Conservation (phyloP, 2,113 vertebrate species). For the Sturnus vulgaris region DNA sequence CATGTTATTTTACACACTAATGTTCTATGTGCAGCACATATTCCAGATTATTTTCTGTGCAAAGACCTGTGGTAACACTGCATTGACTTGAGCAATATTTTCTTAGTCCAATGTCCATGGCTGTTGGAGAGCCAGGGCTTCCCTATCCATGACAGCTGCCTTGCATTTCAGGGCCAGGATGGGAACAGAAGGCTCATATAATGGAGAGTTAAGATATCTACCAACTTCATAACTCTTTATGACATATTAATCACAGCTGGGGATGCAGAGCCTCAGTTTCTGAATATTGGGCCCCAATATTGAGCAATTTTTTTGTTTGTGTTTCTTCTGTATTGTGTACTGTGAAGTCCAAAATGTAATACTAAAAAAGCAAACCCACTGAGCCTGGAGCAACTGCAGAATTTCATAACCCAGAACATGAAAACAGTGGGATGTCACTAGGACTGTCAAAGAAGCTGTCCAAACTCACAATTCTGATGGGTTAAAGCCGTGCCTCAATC, state of each 20-base stretch:
- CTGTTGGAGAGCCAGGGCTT: not conserved
- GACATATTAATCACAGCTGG: not conserved
- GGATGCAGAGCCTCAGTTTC: not conserved
- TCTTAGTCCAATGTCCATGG: not conserved
- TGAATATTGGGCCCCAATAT: not conserved
- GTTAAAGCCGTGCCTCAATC: not conserved
- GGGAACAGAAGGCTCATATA: not conserved
- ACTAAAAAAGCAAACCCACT: not conserved
- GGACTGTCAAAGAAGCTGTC: conserved; percentile 11
- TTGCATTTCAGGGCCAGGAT: not conserved
- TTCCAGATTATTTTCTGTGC: not conserved
- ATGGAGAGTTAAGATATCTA: not conserved
- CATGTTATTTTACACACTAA: not conserved
- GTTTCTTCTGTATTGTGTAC: not conserved
- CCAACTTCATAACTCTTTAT: not conserved
- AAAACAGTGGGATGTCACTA: not conserved
- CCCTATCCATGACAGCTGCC: not conserved
- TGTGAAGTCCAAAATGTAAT: not conserved
- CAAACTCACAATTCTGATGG: not conserved
- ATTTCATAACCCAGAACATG: conserved; percentile 46
- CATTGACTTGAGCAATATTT: not conserved
- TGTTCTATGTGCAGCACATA: not conserved
- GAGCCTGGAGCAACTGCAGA: conserved; percentile 3
- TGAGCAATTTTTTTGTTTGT: not conserved
- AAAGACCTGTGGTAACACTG: not conserved